A percentile compares a stretch with the other conserved stretches of the same genome.
Conservation (phyloP, 2,113 vertebrate species). For the Calyptommatus sinebrachiatus region DNA sequence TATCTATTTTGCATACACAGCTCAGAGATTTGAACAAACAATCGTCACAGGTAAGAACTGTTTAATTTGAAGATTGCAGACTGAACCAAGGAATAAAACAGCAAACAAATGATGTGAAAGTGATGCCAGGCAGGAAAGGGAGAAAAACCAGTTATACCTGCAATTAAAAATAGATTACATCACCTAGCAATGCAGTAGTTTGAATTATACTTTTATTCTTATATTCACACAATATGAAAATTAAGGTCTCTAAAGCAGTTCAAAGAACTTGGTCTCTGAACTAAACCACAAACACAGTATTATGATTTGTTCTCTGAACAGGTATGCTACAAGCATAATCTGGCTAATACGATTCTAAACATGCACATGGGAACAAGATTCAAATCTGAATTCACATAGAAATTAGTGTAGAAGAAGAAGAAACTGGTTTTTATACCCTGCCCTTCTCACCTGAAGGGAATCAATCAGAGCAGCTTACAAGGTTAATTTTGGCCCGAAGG, state of each 20-base stretch:
- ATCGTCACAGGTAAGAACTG: neutral
- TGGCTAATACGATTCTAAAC: neutral
- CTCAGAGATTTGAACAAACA: neutral
- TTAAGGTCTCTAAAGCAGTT: neutral
- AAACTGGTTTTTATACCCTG: too few relatives aligned
- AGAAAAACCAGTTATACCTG: neutral
- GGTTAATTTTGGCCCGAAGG: too few relatives aligned
- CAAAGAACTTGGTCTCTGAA: neutral
- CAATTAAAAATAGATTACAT: neutral
- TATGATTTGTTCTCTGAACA: too few relatives aligned
- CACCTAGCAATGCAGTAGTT: neutral
- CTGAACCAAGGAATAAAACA: neutral
- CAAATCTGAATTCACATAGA: neutral
- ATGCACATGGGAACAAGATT: neutral
- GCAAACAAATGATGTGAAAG: neutral
- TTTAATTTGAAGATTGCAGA: neutral
- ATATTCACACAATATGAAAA: neutral
- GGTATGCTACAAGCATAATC: too few relatives aligned
- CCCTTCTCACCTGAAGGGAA: too few relatives aligned
- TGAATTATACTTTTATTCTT: neutral
- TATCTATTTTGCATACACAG: neutral
- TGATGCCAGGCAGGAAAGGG: neutral
- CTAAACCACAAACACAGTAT: too few relatives aligned
- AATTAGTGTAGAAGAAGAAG: too few relatives aligned
- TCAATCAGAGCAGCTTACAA: too few relatives aligned